A percentile compares a stretch with the other conserved stretches of the same genome.
phyloP scores from a whole-genome alignment of 2,113 vertebrate genomes.

The Forbesichthys agassizii region DNA sequence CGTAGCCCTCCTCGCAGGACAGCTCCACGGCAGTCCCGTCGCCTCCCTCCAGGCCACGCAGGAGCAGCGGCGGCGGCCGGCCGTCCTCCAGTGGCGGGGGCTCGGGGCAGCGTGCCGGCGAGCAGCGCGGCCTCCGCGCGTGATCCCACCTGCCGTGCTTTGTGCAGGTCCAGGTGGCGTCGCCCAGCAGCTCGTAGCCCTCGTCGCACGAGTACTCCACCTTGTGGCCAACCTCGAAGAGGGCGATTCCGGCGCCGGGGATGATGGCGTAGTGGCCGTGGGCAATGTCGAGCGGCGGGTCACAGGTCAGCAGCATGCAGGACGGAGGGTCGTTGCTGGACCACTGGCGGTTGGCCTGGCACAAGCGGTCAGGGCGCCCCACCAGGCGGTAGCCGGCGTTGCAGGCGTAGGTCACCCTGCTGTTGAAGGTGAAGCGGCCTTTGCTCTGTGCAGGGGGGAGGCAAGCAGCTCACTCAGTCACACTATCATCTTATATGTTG shows the following conservation, averaged over 20 bases:
- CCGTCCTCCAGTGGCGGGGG: slow-evolving; percentile 86
- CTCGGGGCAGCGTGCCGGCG: slow-evolving; percentile 89
- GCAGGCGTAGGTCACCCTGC: slow-evolving; percentile 84
- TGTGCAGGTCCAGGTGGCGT: slow-evolving; percentile 87
- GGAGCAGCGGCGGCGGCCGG: slow-evolving; percentile 76
- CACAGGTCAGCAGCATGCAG: slow-evolving; percentile 88
- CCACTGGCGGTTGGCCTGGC: slow-evolving; percentile 94
- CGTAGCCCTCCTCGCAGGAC: slow-evolving; percentile 89
- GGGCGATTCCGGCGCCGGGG: too few relatives aligned
- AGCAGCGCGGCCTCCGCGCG: slow-evolving; percentile 80
- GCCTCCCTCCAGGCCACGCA: slow-evolving; percentile 77
- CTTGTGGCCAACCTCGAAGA: slow-evolving; percentile 85
- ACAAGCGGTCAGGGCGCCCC: slow-evolving; percentile 82
- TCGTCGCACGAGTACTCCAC: slow-evolving; percentile 90
- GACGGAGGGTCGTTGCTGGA: slow-evolving; percentile 80
- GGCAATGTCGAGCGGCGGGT: slow-evolving; percentile 81
- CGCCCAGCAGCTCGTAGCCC: slow-evolving; percentile 88
- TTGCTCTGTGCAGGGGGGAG: slow-evolving; percentile 65
- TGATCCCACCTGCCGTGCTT: slow-evolving; percentile 91
- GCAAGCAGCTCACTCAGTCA: neutral
- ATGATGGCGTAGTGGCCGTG: slow-evolving; percentile 76
- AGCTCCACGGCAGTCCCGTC: slow-evolving; percentile 85
- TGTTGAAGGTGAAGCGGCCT: slow-evolving; percentile 82
- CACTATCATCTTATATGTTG: too few relatives aligned
- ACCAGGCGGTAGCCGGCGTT: slow-evolving; percentile 82